Percentiles rank a stretch among this genome's conserved stretches.
Evolutionary conservation across 2,113 vertebrate genomes (phyloP).

Genomic region (Notarius lentiginosus): DNA sequence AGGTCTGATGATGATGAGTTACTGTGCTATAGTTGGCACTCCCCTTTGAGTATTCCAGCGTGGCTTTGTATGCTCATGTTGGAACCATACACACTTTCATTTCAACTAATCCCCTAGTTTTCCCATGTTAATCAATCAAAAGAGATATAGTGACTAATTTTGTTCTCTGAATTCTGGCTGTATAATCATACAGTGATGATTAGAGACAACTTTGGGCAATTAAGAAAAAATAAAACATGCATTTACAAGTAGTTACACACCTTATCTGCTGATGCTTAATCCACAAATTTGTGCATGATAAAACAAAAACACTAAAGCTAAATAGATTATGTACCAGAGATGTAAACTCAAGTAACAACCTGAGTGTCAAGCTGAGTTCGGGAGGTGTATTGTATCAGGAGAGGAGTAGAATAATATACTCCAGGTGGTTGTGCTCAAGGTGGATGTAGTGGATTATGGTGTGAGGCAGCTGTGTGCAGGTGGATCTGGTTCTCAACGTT

Average conservation of each 20-base stretch:
- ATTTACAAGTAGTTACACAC: background rate
- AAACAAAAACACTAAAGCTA: background rate
- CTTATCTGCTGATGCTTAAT: background rate
- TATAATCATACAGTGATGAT: background rate
- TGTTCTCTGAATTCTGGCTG: background rate
- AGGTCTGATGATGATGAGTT: constrained; percentile 67
- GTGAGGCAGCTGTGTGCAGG: constrained; percentile 1
- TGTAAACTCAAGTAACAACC: background rate
- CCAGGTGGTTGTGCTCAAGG: constrained; percentile 8
- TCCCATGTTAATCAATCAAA: constrained; percentile 17
- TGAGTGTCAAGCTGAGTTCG: background rate
- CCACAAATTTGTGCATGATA: background rate
- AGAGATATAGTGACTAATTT: background rate
- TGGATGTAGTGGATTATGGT: background rate
- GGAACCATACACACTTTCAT: constrained; percentile 54
- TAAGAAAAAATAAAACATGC: background rate
- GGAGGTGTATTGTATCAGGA: background rate
- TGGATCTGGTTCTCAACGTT: background rate
- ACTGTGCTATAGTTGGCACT: constrained; percentile 60
- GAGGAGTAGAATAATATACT: background rate
- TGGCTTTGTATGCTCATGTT: constrained; percentile 62
- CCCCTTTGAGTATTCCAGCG: constrained; percentile 69
- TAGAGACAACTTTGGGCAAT: background rate
- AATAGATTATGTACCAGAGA: background rate
- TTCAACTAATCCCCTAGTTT: constrained; percentile 19